These are phyloP conservation scores for Hydrolagus colliei DNA, from an alignment of 2,797 vertebrate genomes.

Conservation along the genomic window DNA sequence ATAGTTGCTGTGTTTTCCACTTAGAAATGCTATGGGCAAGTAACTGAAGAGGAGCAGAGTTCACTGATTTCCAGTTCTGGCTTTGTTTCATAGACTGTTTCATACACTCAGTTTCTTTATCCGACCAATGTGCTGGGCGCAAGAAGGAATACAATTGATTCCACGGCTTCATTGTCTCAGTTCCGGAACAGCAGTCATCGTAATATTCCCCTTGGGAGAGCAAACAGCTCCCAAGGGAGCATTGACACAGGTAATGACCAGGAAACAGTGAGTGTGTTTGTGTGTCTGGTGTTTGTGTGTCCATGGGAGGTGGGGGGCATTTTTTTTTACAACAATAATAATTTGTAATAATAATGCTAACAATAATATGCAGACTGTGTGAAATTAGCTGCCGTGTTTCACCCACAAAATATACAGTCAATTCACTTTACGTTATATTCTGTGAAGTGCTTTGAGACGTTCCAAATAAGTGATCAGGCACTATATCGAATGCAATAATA, in stretches of 20 bases:
- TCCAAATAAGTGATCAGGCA: too few species aligned
- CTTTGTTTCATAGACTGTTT: constrained; percentile 73
- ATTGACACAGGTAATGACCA: constrained; percentile 73
- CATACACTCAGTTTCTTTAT: constrained; percentile 93
- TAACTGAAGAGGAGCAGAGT: not conserved
- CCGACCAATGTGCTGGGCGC: constrained; percentile 86
- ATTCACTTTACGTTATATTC: too few species aligned
- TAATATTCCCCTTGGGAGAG: constrained; percentile 83
- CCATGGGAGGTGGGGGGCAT: too few species aligned
- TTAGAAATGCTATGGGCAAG: not conserved
- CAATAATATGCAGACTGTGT: too few species aligned
- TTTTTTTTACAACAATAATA: too few species aligned
- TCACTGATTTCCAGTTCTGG: constrained; percentile 11
- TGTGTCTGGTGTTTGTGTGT: too few species aligned
- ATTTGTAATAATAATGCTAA: too few species aligned
- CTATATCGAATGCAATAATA: too few species aligned
- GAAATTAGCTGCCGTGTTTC: too few species aligned
- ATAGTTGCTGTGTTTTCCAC: not conserved
- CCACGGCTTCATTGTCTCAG: constrained; percentile 88
- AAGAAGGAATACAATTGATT: constrained; percentile 92
- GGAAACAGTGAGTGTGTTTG: not conserved
- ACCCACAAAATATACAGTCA: too few species aligned
- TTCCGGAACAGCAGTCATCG: constrained; percentile 90
- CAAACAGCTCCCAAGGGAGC: constrained; percentile 95
- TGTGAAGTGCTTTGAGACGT: too few species aligned